Conservation (phyloP, 2,797 vertebrate genomes). For the Sebastes minor region DNA sequence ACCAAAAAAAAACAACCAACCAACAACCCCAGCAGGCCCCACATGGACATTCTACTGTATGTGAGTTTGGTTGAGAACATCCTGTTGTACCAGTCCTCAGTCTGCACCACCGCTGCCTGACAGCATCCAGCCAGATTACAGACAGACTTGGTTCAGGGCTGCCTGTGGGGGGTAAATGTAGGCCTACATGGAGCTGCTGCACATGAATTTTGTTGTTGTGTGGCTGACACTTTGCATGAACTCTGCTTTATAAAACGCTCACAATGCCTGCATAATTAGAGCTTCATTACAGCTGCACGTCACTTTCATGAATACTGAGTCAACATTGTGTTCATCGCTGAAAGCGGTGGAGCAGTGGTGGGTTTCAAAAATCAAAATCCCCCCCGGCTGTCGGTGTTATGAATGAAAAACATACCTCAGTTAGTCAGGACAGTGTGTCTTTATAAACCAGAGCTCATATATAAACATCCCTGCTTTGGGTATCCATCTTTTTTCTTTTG, state of each 20-base stretch:
- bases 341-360: neutral
- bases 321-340: neutral
- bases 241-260: slow-evolving; percentile 27
- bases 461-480: slow-evolving; percentile 19
- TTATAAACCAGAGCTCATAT: slow-evolving; percentile 31
- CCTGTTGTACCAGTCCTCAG: slow-evolving; percentile 6
- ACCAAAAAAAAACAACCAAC: slow-evolving; percentile 3
- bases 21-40: slow-evolving; percentile 57
- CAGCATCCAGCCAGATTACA: neutral
- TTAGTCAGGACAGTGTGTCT: neutral
- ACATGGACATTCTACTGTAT: slow-evolving; percentile 57
- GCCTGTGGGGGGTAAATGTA: neutral
- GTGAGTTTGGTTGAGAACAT: slow-evolving; percentile 50
- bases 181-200: neutral
- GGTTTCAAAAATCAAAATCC: slow-evolving; percentile 2
- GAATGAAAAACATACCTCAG: neutral
- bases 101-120: neutral
- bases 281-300: neutral
- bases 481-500: slow-evolving; percentile 29
- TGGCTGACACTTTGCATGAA: slow-evolving; percentile 14
- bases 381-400: neutral
- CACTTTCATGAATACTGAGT: neutral
- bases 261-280: neutral
- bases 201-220: neutral
- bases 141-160: neutral